A percentile compares a stretch with the other conserved stretches of the same genome.
Conservation (phyloP, 2,113 vertebrate species). For the Toxotes jaculatrix region DNA sequence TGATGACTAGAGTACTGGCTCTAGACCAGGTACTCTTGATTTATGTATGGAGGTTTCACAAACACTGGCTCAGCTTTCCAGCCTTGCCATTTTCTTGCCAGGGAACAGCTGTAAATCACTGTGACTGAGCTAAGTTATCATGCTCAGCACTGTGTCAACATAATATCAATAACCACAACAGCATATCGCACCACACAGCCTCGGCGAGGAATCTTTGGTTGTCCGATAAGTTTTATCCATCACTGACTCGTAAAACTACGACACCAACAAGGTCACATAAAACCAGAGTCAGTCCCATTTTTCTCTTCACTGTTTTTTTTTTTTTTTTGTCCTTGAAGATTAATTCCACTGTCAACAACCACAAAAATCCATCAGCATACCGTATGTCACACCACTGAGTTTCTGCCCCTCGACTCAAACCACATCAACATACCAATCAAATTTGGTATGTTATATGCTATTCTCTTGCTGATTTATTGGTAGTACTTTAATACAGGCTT, state of each 20-base stretch:
- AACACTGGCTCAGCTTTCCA: not conserved
- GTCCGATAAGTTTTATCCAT: slow-evolving; percentile 15
- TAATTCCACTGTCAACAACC: slow-evolving; percentile 23
- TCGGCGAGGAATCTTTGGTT: slow-evolving; percentile 18
- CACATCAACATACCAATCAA: slow-evolving; percentile 7
- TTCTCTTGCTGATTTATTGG: slow-evolving; percentile 21
- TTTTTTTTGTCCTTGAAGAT: slow-evolving; percentile 24
- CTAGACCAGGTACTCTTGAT: not conserved
- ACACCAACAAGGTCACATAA: slow-evolving; percentile 35
- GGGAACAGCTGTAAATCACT: slow-evolving; percentile 31
- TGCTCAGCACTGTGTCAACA: slow-evolving; percentile 15
- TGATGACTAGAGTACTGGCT: slow-evolving; percentile 11
- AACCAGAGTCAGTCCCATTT: slow-evolving; percentile 20
- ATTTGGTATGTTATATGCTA: not conserved
- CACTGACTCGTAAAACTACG: not conserved
- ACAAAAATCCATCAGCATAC: not conserved
- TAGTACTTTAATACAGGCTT: slow-evolving; percentile 30
- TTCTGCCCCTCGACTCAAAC: not conserved
- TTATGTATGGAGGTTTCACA: slow-evolving; percentile 13
- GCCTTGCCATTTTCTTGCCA: not conserved
- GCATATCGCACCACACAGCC: slow-evolving; percentile 25
- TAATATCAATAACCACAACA: slow-evolving; percentile 23
- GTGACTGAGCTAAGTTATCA: slow-evolving; percentile 15
- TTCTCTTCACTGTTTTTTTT: slow-evolving; percentile 6
- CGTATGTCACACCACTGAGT: slow-evolving; percentile 14